Evolutionary conservation across 2,113 vertebrate species (phyloP).

Genomic region (Camelus dromedarius): DNA sequence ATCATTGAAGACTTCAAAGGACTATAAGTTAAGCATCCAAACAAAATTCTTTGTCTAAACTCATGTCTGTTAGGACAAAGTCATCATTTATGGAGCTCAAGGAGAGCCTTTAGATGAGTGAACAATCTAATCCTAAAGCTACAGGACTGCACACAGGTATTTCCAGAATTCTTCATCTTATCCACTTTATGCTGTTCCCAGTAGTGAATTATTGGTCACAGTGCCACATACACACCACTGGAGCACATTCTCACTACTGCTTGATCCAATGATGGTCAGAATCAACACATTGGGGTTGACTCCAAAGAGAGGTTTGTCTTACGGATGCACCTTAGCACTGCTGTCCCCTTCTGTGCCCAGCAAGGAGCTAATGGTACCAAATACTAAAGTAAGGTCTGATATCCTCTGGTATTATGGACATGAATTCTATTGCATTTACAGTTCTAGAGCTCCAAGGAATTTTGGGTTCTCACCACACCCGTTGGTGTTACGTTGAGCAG

Average conservation of each 20-base stretch:
- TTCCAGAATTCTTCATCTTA: neutral
- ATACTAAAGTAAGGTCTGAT: neutral
- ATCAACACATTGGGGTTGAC: neutral
- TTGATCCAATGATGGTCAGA: neutral
- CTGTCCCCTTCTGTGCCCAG: neutral
- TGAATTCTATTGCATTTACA: neutral
- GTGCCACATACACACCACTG: neutral
- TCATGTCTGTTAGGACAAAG: constrained; percentile 33
- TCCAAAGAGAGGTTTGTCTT: neutral
- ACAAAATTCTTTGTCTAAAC: constrained; percentile 48
- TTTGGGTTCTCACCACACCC: neutral
- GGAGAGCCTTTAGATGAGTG: neutral
- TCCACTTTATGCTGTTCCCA: neutral
- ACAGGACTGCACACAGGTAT: neutral
- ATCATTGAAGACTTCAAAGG: constrained; percentile 44
- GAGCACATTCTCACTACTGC: neutral
- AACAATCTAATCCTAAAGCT: neutral
- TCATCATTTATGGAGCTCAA: neutral
- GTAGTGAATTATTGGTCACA: neutral
- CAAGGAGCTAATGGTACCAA: neutral
- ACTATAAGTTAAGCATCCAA: constrained; percentile 63
- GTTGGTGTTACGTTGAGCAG: neutral
- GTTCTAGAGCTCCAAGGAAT: neutral
- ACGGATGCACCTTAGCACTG: neutral
- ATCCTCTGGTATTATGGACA: neutral